Conservation (phyloP, 1,140 invertebrate genomes). For the Hylaeus anthracinus region DNA sequence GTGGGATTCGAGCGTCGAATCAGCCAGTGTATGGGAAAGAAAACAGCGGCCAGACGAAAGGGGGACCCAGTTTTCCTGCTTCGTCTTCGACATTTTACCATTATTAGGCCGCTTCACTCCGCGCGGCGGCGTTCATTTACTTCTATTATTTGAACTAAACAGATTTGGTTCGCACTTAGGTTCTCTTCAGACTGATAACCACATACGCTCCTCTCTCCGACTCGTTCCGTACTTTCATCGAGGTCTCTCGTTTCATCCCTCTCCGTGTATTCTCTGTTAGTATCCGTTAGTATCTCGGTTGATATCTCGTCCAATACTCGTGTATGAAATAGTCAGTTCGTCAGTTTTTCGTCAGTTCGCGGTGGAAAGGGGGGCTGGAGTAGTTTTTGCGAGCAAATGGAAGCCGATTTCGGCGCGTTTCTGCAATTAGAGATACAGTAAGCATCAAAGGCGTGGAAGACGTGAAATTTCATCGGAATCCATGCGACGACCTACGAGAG, state of each 20-base stretch:
- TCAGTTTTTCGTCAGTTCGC: too few species aligned
- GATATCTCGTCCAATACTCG: too few species aligned
- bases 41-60: constrained; percentile 50
- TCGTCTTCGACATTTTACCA: constrained; percentile 62
- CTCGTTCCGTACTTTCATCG: too few species aligned
- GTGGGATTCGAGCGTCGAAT: constrained; percentile 64
- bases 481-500: constrained; percentile 61
- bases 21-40: constrained; percentile 51
- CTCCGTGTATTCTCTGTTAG: background rate
- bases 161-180: constrained; percentile 71
- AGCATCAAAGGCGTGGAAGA: constrained; percentile 75
- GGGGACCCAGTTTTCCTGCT: constrained; percentile 47
- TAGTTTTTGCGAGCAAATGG: constrained; percentile 46
- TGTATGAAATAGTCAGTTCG: too few species aligned
- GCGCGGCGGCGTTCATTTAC: constrained; percentile 74
- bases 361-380: background rate
- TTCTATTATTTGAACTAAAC: constrained; percentile 78
- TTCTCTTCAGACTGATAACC: constrained; percentile 66
- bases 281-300: too few species aligned
- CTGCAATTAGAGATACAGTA: constrained; percentile 69
- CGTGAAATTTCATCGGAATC: constrained; percentile 76
- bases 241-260: too few species aligned
- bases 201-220: constrained; percentile 14
- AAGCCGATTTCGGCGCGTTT: constrained; percentile 59
- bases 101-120: constrained; percentile 73